phyloP scores from a whole-genome alignment of 2,888 invertebrate genomes.

The Sinelater perroti region DNA sequence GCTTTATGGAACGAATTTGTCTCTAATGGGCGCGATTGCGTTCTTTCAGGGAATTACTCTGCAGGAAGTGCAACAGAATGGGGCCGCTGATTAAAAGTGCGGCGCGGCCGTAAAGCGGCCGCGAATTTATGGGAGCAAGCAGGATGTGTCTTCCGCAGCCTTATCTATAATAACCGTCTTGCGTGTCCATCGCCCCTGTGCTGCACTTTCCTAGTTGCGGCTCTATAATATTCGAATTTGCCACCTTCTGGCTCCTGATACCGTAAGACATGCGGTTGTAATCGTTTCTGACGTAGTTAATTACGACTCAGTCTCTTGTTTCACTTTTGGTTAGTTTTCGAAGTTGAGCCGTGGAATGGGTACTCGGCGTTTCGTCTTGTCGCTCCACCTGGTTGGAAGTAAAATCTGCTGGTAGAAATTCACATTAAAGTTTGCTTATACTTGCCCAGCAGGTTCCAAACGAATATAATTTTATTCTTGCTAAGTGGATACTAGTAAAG shows the following conservation, averaged over 20 bases:
- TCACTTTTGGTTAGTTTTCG: not conserved
- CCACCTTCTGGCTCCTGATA: not conserved
- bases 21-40: not conserved
- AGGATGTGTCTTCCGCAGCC: conserved; percentile 19
- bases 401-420: not conserved
- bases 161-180: conserved; percentile 33
- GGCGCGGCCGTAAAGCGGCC: not conserved
- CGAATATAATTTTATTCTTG: too few species aligned
- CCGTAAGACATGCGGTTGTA: conserved; percentile 11
- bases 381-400: not conserved
- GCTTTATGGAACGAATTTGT: conserved; percentile 21
- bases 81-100: conserved; percentile 13
- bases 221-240: conserved; percentile 7
- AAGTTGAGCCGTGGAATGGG: not conserved
- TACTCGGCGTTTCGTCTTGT: not conserved
- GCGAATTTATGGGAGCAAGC: conserved; percentile 13
- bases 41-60: conserved; percentile 2
- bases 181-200: conserved; percentile 26
- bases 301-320: conserved; percentile 1
- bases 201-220: conserved; percentile 12
- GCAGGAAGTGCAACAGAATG: not conserved
- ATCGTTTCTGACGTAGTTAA: conserved; percentile 11
- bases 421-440: too few species aligned
- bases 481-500: too few species aligned
- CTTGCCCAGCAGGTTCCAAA: too few species aligned